Conservation (phyloP, 2,888 invertebrate genomes). For the Melitaea athalia region DNA sequence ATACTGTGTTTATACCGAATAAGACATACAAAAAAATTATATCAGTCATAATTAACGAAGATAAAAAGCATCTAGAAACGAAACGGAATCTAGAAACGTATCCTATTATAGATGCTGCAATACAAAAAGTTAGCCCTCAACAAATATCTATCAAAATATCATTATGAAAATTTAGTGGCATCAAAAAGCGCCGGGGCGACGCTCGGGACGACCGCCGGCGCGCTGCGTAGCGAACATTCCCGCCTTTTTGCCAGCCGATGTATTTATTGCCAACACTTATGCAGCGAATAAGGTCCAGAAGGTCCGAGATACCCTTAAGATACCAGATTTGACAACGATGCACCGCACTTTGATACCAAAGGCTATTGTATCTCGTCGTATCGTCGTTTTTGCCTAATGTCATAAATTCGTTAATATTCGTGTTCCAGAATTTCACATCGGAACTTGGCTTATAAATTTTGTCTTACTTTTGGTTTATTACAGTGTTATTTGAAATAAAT, state of each 20-base stretch:
- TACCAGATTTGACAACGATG: slow-evolving; percentile 64
- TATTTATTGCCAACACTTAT: slow-evolving; percentile 75
- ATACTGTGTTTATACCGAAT: not conserved
- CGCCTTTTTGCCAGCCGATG: slow-evolving; percentile 71
- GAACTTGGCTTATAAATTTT: slow-evolving; percentile 48
- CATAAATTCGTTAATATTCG: slow-evolving; percentile 53
- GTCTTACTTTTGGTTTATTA: slow-evolving; percentile 12
- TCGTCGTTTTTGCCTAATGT: slow-evolving; percentile 55
- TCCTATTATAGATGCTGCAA: slow-evolving; percentile 34
- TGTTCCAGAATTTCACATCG: slow-evolving; percentile 61
- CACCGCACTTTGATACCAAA: slow-evolving; percentile 61
- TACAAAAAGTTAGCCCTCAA: slow-evolving; percentile 36
- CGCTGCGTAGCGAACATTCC: slow-evolving; percentile 62
- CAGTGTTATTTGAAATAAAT: slow-evolving; percentile 6
- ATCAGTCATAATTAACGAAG: not conserved
- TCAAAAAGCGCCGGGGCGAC: slow-evolving; percentile 62
- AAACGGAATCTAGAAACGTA: slow-evolving; percentile 31
- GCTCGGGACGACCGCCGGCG: slow-evolving; percentile 65
- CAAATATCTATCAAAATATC: slow-evolving; percentile 47
- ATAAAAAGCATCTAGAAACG: not conserved
- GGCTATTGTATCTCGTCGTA: slow-evolving; percentile 62
- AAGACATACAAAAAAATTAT: not conserved
- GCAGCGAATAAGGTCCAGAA: too few species aligned
- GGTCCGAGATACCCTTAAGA: slow-evolving; percentile 50
- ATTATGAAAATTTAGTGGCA: slow-evolving; percentile 59